Percentiles rank a stretch among this genome's conserved stretches.
phyloP scores from a whole-genome alignment of 2,797 vertebrate genomes.

The Hippocampus kuda region DNA sequence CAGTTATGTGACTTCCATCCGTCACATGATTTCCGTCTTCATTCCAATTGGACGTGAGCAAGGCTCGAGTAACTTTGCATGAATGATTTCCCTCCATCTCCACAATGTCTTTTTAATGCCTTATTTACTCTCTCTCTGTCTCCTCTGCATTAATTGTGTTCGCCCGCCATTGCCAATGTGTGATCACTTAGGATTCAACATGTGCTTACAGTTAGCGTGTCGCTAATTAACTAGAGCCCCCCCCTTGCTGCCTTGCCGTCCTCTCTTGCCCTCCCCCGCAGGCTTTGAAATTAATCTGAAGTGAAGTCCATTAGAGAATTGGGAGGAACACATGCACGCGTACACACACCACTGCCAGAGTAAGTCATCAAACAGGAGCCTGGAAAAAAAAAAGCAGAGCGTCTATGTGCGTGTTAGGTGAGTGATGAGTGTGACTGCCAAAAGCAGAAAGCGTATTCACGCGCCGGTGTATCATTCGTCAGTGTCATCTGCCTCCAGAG shows the following conservation, averaged over 20 bases:
- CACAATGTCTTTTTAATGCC: constrained; percentile 25
- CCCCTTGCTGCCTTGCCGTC: neutral
- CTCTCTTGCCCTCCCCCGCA: constrained; percentile 9
- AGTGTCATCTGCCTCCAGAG: constrained; percentile 44
- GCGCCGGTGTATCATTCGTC: constrained; percentile 47
- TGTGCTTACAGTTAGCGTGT: constrained; percentile 44
- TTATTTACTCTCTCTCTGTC: constrained; percentile 24
- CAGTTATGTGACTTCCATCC: neutral
- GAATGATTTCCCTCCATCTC: constrained; percentile 7
- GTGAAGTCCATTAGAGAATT: constrained; percentile 42
- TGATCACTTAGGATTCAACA: constrained; percentile 40
- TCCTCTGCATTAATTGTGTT: neutral
- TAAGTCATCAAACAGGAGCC: constrained; percentile 5
- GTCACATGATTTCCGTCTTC: neutral
- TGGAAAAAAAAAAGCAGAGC: constrained; percentile 1
- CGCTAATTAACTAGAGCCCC: constrained; percentile 33
- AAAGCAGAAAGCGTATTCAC: constrained; percentile 51
- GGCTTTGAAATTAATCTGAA: constrained; percentile 44
- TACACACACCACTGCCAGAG: neutral
- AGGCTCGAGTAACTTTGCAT: neutral
- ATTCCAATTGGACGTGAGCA: no score
- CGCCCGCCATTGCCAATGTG: constrained; percentile 6
- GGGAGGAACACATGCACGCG: constrained; percentile 4
- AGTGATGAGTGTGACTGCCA: constrained; percentile 22
- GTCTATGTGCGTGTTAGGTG: neutral